These are phyloP conservation scores for Abramis brama DNA, from an alignment of 2,113 vertebrate genomes.

Conservation along the genomic window DNA sequence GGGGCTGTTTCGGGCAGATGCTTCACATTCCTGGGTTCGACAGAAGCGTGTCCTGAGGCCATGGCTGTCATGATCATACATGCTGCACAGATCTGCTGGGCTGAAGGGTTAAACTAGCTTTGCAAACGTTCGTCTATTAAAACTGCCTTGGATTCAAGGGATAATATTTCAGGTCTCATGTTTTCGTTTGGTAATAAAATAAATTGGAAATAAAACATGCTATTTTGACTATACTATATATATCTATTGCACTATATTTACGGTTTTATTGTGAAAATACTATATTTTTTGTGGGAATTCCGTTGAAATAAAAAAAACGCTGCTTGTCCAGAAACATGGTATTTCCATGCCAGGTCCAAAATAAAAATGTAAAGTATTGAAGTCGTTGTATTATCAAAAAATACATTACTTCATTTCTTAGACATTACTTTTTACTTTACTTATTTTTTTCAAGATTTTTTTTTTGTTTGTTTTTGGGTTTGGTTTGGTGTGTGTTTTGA, in stretches of 20 bases:
- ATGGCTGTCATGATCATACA: constrained; percentile 22
- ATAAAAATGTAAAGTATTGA: neutral
- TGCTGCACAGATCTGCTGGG: neutral
- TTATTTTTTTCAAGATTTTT: too few relatives aligned
- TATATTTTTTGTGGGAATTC: neutral
- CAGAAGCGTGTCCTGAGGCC: neutral
- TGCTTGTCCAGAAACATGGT: neutral
- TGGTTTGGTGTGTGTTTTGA: neutral
- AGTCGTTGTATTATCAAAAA: neutral
- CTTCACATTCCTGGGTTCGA: constrained; percentile 19
- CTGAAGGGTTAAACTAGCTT: neutral
- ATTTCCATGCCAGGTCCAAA: neutral
- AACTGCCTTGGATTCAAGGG: neutral
- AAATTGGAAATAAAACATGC: too few relatives aligned
- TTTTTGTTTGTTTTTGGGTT: neutral
- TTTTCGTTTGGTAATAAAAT: neutral
- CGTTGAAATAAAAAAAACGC: neutral
- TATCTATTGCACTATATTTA: too few relatives aligned
- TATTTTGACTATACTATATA: too few relatives aligned
- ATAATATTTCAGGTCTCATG: neutral
- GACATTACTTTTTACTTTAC: neutral
- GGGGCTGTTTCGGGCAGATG: constrained; percentile 24
- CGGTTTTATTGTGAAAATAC: neutral
- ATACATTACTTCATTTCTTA: neutral
- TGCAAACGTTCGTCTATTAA: neutral